Evolutionary conservation across 2,888 invertebrate species (phyloP), one percentile per base, ranked within the genome.

Genomic region (Podabrus alpinus): DNA sequence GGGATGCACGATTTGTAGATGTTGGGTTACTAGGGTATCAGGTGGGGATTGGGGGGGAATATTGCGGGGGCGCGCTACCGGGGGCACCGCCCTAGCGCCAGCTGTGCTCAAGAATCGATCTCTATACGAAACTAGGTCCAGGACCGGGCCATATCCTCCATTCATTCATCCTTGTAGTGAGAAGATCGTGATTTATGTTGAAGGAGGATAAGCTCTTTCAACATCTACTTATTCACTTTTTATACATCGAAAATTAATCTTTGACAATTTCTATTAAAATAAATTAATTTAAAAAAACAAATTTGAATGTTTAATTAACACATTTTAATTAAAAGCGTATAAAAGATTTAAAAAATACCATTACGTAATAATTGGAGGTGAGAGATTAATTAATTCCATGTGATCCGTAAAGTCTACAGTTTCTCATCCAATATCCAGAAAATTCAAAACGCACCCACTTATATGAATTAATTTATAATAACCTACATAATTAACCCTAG

Each of bases 61-160:
- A 67, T 71, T 80, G 80, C 79, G 80, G 79, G 79, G 80, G 78
- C 75, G 79, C 72, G 74, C 75, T 77, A 80, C 81, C 81, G 83
- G 83, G 85, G 85, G 84, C 84, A 83, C 85, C 85, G 85, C 86
- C 86, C 86, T 84, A 84, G 82, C 82, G 85, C 86, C 86, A 86
- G 86, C 86, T 86, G 86, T 85, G 85, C 84, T 82, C 83, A 80
- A 79, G 83, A 83, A 85, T 85, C 85, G 84, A 85, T 85, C 84
- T 81, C 81, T 79, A 83, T 83, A 83, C 84, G 82, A 83, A 85
- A 85, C 84, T 84, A 84, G 85, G 84, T 85, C 84, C 83, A 80
- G 83, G 82, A 80, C 82, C 81, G 80, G 84, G 81, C 80, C 80
- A 76, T 79, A 80, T 78, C 79, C 67, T 19, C 74, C 79, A 76